Conservation (phyloP, 2,888 invertebrate species). For the Argyresthia albistria region DNA sequence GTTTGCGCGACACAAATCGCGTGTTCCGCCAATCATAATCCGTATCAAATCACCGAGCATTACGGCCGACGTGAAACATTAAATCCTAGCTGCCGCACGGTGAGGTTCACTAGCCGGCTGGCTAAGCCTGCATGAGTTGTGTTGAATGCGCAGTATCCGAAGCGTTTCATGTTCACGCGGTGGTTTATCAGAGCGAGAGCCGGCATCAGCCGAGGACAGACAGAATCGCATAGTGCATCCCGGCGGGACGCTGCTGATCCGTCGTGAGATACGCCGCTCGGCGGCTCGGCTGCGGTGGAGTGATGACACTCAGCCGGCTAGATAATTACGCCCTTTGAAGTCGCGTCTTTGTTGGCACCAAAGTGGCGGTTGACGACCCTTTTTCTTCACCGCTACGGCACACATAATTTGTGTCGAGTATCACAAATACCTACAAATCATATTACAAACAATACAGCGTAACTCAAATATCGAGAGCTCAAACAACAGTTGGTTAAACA, state of each 20-base stretch:
- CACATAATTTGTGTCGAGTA: no score
- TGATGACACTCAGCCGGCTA: conserved; percentile 58
- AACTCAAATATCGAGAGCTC: background rate
- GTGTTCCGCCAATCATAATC: no score
- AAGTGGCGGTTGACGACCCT: background rate
- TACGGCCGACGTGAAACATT: no score
- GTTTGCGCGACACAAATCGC: no score
- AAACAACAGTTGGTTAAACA: background rate
- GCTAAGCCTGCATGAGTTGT: conserved; percentile 17
- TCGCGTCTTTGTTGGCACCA: conserved; percentile 33
- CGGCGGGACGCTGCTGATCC: conserved; percentile 59
- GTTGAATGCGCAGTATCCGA: conserved; percentile 39
- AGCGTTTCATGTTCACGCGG: conserved; percentile 17
- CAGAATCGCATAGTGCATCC: conserved; percentile 68
- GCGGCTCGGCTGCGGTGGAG: conserved; percentile 46
- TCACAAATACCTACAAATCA: background rate
- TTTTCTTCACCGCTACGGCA: background rate
- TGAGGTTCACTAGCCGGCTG: no score
- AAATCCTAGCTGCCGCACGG: no score
- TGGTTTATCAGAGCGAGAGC: conserved; percentile 45
- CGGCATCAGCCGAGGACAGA: conserved; percentile 62
- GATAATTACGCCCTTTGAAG: conserved; percentile 66
- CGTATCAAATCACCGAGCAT: no score
- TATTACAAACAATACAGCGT: background rate
- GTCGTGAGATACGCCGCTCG: conserved; percentile 63